These are phyloP conservation scores for Shinisaurus crocodilurus DNA, from an alignment of 2,113 vertebrate species.

Conservation along the genomic window DNA sequence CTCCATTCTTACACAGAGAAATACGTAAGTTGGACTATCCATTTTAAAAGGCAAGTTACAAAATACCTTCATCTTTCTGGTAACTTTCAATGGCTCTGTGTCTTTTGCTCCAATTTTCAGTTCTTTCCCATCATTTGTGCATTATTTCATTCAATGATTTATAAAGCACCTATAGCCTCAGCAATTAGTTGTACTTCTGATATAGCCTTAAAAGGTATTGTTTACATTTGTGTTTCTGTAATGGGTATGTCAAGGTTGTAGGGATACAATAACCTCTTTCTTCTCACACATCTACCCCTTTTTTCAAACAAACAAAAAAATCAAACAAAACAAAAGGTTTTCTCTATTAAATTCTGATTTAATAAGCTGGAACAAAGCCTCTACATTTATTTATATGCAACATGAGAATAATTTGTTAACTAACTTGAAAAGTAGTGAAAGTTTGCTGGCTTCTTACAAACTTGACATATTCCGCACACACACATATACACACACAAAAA, in stretches of 20 bases:
- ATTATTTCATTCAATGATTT: constrained; percentile 50
- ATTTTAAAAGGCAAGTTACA: constrained; percentile 19
- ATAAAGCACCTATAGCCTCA: constrained; percentile 59
- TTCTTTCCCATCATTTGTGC: background rate
- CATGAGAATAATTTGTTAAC: constrained; percentile 56
- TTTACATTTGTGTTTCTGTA: constrained; percentile 56
- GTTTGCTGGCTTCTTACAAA: constrained; percentile 55
- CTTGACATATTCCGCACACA: constrained; percentile 64
- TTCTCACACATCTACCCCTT: background rate
- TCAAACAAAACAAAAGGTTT: background rate
- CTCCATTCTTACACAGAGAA: background rate
- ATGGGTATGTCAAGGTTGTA: constrained; percentile 45
- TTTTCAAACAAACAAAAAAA: constrained; percentile 26
- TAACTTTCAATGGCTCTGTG: background rate
- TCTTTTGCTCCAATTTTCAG: constrained; percentile 40
- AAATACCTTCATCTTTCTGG: background rate
- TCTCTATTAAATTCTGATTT: constrained; percentile 45
- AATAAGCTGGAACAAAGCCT: constrained; percentile 36
- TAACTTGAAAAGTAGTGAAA: constrained; percentile 64
- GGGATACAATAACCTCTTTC: constrained; percentile 48
- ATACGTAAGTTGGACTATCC: background rate
- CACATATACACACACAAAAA: constrained; percentile 61
- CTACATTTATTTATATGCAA: constrained; percentile 52
- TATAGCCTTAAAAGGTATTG: constrained; percentile 70
- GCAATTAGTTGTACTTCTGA: constrained; percentile 42